Base-by-base conservation (phyloP, 37 sponge, comb jelly and placozoan species). In the Ianthella basta region DNA sequence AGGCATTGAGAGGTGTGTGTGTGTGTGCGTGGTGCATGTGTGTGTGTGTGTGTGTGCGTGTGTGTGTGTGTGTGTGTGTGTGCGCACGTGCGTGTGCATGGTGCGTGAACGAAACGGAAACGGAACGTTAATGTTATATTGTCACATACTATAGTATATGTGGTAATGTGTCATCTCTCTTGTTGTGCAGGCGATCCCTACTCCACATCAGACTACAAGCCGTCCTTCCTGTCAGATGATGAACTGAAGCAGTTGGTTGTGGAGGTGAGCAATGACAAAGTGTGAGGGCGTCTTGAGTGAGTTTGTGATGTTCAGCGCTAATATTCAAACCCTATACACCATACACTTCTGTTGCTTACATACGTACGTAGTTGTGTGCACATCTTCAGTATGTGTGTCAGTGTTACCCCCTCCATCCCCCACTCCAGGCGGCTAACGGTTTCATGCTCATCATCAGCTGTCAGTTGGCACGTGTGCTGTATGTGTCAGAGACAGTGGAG, bases 231-330 rank as follows among this genome's bases (percentile, higher is more conserved):
- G 10, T 81, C 93, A n/a, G 97, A 93, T 40, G 94, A 96, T 59
- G 97, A 96, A 82, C 83, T 96, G 70, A 96, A 96, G 70, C 89
- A 93, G 33, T 90, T 96, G 50, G 87, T 96, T 0, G 92, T 96
- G 41, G 97, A 96, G 88, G 93, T 93, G 35, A 24, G 86, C 50
- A 44, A 8, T 44, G 50, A 44, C 50, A 44, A 10, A 44, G 50
- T 44, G 50, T 44, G 50, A 10, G 50, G n/a, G n/a, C n/a, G n/a
- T n/a, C n/a, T n/a, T 44, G 50, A 10, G 50, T 44, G 50, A 10
- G 50, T 44, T 3, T 44, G 50, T 44, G 50, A 44, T 8, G n/a
- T n/a, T n/a, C n/a, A n/a, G n/a, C n/a, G n/a, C n/a, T n/a, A n/a
- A n/a, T n/a, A n/a, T n/a, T n/a, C n/a, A n/a, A n/a, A n/a, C n/a